Conservation (phyloP, 37 sponge, comb jelly and placozoan species). For the Chondrilla cf. caribensis region DNA sequence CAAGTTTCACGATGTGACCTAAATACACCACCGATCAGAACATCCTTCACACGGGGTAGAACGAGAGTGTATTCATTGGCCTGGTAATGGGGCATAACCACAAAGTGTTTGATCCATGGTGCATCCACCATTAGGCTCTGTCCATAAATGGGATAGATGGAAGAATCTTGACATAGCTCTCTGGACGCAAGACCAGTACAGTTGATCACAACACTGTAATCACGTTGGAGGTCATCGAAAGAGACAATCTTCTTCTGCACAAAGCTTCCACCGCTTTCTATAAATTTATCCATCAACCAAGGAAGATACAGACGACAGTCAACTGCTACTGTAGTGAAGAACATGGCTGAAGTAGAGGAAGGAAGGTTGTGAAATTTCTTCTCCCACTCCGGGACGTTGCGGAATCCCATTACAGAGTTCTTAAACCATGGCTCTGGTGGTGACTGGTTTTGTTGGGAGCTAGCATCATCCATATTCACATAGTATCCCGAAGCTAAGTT, state of each 20-base stretch:
- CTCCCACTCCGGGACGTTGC: neutral
- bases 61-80: conserved; percentile 15
- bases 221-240: conserved; percentile 24
- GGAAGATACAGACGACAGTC: conserved; percentile 30
- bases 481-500: neutral
- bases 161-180: conserved; percentile 37
- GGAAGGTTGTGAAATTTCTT: neutral
- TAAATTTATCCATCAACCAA: conserved; percentile 47
- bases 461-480: neutral
- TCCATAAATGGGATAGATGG: conserved; percentile 53
- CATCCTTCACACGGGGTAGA: conserved; percentile 38
- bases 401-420: neutral
- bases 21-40: conserved; percentile 56
- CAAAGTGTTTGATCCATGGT: conserved; percentile 72
- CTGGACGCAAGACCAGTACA: conserved; percentile 75
- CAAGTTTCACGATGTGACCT: conserved; percentile 19
- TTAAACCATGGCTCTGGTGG: neutral
- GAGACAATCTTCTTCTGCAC: conserved; percentile 26
- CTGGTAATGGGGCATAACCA: neutral
- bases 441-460: neutral
- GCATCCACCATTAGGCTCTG: conserved; percentile 55
- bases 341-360: no score
- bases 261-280: conserved; percentile 31
- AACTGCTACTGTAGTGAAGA: no score
- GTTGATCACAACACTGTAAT: conserved; percentile 68